phyloP scores from a whole-genome alignment of 2,113 vertebrate genomes.

The Grantiella picta region DNA sequence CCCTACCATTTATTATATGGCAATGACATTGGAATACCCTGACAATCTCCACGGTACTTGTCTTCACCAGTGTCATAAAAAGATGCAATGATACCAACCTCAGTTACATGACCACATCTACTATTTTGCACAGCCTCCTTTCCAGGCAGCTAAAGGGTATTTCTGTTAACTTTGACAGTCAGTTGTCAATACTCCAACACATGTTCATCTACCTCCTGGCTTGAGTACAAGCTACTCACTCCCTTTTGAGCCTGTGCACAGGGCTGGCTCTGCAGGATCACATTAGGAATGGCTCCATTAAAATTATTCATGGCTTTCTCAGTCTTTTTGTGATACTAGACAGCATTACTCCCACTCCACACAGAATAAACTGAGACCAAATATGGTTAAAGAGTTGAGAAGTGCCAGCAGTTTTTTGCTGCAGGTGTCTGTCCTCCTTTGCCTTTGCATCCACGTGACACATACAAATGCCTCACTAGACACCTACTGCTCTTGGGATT shows the following conservation, averaged over 20 bases:
- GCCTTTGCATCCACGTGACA: accelerated
- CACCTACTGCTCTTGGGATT: not conserved
- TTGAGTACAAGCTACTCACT: not conserved
- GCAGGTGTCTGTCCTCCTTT: not conserved
- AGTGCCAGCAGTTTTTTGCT: not conserved
- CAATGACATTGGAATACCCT: not conserved
- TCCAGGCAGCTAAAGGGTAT: not conserved
- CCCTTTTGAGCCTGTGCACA: not conserved
- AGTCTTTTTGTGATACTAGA: not conserved
- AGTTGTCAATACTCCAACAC: not conserved
- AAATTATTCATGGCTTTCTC: not conserved
- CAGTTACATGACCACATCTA: not conserved
- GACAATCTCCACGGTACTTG: not conserved
- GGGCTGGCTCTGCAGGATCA: not conserved
- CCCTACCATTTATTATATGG: not conserved
- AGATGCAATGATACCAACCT: not conserved
- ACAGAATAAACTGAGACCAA: not conserved
- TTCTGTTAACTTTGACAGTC: not conserved
- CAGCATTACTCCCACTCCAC: not conserved
- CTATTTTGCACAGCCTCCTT: not conserved
- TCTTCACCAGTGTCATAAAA: not conserved
- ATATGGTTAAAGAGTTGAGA: not conserved
- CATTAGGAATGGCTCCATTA: not conserved
- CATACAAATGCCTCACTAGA: not conserved
- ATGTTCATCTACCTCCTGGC: not conserved